phyloP scores from a whole-genome alignment of 2,113 vertebrate genomes.

The Cranoglanis bouderius region DNA sequence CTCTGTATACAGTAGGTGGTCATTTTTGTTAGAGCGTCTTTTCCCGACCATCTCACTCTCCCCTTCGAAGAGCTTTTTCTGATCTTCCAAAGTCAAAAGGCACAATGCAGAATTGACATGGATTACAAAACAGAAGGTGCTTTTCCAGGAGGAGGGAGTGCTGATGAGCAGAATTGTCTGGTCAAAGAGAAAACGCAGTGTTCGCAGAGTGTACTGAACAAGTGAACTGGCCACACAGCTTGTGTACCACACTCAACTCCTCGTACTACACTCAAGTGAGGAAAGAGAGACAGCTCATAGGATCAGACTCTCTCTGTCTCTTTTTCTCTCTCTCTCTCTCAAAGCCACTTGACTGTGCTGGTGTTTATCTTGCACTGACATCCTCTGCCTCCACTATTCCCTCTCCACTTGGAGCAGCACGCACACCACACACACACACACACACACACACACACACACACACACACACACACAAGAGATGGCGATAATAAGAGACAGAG shows the following conservation, averaged over 20 bases:
- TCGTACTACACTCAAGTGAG: conserved; percentile 13
- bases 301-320: conserved; percentile 22
- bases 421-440: conserved; percentile 44
- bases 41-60: background rate
- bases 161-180: background rate
- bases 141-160: background rate
- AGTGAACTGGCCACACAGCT: conserved; percentile 4
- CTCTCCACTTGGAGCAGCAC: conserved; percentile 32
- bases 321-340: conserved; percentile 57
- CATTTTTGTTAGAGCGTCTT: background rate
- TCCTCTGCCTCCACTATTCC: conserved; percentile 54
- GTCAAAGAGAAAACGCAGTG: background rate
- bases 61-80: background rate
- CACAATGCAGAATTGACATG: background rate
- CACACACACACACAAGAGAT: conserved; percentile 44
- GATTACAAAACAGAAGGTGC: background rate
- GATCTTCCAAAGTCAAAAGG: background rate
- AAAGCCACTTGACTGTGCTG: conserved; percentile 59
- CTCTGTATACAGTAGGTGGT: background rate
- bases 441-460: conserved; percentile 44
- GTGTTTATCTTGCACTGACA: conserved; percentile 65
- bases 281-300: conserved; percentile 16
- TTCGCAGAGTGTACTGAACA: background rate
- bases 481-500: conserved; percentile 39
- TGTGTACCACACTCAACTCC: conserved; percentile 6